A percentile compares a stretch with the other conserved stretches of the same genome.
Evolutionary conservation across 1,140 invertebrate species (phyloP).

Genomic region (Sarcophaga bullata): DNA sequence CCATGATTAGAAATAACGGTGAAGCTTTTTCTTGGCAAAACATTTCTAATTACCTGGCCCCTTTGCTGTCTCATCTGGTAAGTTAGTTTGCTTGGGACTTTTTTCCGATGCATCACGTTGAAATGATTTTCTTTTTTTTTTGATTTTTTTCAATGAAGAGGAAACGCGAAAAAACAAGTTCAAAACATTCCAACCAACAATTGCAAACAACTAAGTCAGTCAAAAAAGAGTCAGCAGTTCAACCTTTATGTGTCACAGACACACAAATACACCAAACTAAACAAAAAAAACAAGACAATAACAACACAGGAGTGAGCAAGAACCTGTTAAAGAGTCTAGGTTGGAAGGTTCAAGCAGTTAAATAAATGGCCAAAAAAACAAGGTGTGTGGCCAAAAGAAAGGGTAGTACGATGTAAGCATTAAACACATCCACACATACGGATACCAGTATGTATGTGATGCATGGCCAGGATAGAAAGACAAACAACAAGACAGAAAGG

Average conservation of each 20-base stretch:
- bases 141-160: background rate
- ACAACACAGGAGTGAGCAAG: background rate
- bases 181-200: background rate
- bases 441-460: background rate
- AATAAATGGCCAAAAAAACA: background rate
- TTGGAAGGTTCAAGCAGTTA: background rate
- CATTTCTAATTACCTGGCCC: no score
- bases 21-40: no score
- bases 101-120: no score
- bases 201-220: conserved; percentile 32
- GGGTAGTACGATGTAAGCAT: no score
- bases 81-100: no score
- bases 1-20: no score
- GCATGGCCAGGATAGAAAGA: no score
- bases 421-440: no score
- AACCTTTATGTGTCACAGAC: conserved; percentile 23
- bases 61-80: no score
- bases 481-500: no score
- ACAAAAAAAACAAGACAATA: no score
- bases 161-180: background rate
- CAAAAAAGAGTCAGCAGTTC: conserved; percentile 26
- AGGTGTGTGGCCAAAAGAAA: conserved; percentile 3
- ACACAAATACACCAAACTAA: background rate
- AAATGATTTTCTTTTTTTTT: no score
- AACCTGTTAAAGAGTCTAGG: conserved; percentile 15